These are phyloP conservation scores for Cerastoderma edule DNA, from an alignment of 2,888 invertebrate genomes.

Conservation along the genomic window DNA sequence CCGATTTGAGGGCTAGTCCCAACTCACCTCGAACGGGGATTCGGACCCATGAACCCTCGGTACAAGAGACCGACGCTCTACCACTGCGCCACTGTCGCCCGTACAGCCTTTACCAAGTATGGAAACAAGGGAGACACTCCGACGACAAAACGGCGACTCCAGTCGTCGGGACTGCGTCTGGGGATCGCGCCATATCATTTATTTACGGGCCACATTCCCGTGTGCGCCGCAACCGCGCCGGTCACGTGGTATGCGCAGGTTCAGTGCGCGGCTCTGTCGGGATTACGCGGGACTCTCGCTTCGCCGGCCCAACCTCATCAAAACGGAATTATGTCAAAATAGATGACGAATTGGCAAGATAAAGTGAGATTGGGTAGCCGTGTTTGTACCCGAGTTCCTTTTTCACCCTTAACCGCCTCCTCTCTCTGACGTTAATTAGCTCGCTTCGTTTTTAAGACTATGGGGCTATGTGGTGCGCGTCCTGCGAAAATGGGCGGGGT, in stretches of 20 bases:
- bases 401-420: conserved; percentile 14
- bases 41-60: too few species aligned
- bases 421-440: too few species aligned
- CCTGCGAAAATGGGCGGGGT: too few species aligned
- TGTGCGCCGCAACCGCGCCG: conserved; percentile 42
- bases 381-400: conserved; percentile 12
- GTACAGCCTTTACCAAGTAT: conserved; percentile 29
- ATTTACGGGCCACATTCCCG: conserved; percentile 55
- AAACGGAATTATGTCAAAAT: conserved; percentile 59
- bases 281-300: conserved; percentile 46
- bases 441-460: too few species aligned
- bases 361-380: conserved; percentile 47
- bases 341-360: conserved; percentile 51
- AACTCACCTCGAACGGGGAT: too few species aligned
- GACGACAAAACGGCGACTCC: conserved; percentile 59
- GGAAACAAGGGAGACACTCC: conserved; percentile 41
- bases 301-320: conserved; percentile 44
- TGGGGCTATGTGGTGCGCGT: too few species aligned
- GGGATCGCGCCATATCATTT: conserved; percentile 52
- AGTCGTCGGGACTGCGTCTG: conserved; percentile 46
- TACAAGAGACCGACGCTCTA: too few species aligned
- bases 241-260: conserved; percentile 50
- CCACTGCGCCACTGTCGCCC: too few species aligned
- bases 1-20: too few species aligned
- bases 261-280: conserved; percentile 43